Base-by-base conservation (phyloP, 2,113 vertebrate genomes). In the Heterotis niloticus region DNA sequence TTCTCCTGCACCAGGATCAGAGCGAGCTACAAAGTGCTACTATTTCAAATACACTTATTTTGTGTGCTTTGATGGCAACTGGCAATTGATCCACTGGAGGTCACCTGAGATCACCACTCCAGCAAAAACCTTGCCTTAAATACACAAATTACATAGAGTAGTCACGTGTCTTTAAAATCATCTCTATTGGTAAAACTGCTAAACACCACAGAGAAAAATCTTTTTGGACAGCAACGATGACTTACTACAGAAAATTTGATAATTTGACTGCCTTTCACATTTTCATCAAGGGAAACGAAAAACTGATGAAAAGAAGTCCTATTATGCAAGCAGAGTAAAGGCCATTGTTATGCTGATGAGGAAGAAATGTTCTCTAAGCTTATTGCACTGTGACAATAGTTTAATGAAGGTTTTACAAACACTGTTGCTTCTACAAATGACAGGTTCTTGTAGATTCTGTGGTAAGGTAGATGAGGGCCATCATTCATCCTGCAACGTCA, bases 1-100 rank as follows among this genome's bases (percentile, higher is more conserved):
- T 83, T 81, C 84, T 79, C 60, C 77, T 76, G 28, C 83, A 84
- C 84, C 82, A 67, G 82, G 76, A 89, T 82, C 80, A 83, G 82
- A 85, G 69, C 77, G n/a, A 7, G 65, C 51, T 74, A 78, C 69
- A 80, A 44, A 79, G 82, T 74, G 57, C 56, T 60, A 44, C 74
- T 78, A 17, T 77, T 56, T 20, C 20, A 20, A 59, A 59, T n/a
- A 24, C 18, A 57, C 1, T 0, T 57, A 23, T n/a, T 26, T 51
- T 26, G 5, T 26, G 5, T 12, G 16, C 11, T 1, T 57, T 17
- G 20, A 20, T 20, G 4, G 17, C 54, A 24, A 72, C 24, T 5
- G 18, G 64, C n/a, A n/a, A 24, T 66, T 26, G 12, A 24, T 24
- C 20, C 16, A 51, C 12, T 54, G 51, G 44, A 72, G 69, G 54